These are phyloP conservation scores for Talpa occidentalis DNA, from an alignment of 2,113 vertebrate species.

Conservation along the genomic window DNA sequence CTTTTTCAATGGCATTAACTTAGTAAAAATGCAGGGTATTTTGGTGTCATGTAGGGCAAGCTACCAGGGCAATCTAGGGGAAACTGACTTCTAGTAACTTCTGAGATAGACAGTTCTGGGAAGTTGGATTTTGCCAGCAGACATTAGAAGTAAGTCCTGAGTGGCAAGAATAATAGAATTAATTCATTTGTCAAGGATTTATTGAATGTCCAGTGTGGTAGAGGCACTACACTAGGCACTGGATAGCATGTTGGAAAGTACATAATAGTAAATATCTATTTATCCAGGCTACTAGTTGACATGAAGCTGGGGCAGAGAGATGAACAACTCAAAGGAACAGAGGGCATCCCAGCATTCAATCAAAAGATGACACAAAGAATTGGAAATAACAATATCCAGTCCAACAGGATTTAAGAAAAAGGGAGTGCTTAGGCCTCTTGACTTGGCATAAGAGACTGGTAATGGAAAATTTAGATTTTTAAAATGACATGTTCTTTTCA, in stretches of 20 bases:
- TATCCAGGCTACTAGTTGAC: neutral
- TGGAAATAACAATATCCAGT: neutral
- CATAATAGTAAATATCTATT: neutral
- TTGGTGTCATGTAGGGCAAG: neutral
- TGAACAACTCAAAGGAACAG: neutral
- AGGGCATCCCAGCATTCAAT: neutral
- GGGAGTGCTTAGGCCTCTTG: neutral
- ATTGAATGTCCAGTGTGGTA: neutral
- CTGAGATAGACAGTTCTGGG: neutral
- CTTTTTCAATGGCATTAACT: neutral
- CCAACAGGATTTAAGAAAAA: neutral
- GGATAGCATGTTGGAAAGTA: neutral
- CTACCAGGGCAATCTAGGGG: neutral
- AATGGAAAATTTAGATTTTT: neutral
- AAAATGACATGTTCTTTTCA: neutral
- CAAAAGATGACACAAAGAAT: neutral
- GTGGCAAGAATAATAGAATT: neutral
- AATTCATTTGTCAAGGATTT: neutral
- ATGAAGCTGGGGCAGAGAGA: neutral
- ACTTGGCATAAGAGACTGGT: neutral
- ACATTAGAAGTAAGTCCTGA: neutral
- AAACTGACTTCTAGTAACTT: neutral
- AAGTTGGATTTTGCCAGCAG: neutral
- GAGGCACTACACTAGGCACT: neutral
- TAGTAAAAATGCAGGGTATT: neutral